Conservation (phyloP, 2,888 invertebrate species). For the Pandemis corylana region DNA sequence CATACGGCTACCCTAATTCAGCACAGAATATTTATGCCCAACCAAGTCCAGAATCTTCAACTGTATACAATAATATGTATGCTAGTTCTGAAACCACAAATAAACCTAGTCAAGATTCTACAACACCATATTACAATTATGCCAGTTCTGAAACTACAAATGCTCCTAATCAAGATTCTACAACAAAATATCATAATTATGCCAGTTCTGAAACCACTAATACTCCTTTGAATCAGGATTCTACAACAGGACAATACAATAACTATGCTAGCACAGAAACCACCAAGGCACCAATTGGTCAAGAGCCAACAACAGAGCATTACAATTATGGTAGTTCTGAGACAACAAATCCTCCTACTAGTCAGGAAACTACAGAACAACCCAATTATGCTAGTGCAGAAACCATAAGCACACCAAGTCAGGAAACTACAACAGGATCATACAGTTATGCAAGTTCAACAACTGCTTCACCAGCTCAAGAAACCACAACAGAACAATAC, state of each 20-base stretch:
- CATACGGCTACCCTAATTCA: constrained; percentile 13
- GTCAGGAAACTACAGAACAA: constrained; percentile 21
- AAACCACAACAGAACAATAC: constrained; percentile 42
- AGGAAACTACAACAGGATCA: constrained; percentile 11
- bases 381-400: constrained; percentile 9
- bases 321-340: constrained; percentile 27
- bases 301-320: not conserved
- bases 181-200: constrained; percentile 5
- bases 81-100: constrained; percentile 13
- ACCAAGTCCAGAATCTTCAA: constrained; percentile 10
- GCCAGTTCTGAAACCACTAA: constrained; percentile 12
- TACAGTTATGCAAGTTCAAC: constrained; percentile 14
- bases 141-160: constrained; percentile 24
- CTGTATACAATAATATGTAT: constrained; percentile 14
- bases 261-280: constrained; percentile 20
- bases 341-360: constrained; percentile 16
- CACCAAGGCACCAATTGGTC: not conserved
- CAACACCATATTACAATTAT: constrained; percentile 10
- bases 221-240: not conserved
- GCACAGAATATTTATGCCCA: constrained; percentile 13
- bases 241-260: not conserved
- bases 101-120: not conserved
- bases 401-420: constrained; percentile 2
- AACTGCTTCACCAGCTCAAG: constrained; percentile 13
- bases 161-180: constrained; percentile 16